phyloP scores from a whole-genome alignment of 53 echinoderm and acorn worm species.

The Holothuria scabra region DNA sequence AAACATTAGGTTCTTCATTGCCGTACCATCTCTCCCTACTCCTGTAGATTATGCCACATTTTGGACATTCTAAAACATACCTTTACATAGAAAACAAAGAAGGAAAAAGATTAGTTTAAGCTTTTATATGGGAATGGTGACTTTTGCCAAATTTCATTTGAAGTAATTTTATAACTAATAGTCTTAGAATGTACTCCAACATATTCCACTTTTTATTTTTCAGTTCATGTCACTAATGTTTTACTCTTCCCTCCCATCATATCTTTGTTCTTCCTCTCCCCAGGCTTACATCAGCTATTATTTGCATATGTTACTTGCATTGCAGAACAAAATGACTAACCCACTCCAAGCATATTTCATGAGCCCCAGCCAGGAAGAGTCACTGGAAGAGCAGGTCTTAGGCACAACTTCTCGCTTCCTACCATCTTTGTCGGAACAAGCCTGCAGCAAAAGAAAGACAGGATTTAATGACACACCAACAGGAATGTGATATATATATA shows the following conservation, averaged over 20 bases:
- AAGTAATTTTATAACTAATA: no score
- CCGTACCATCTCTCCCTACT: conserved; percentile 97
- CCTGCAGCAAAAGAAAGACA: conserved; percentile 51
- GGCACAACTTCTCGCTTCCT: conserved; percentile 79
- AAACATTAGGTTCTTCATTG: conserved; percentile 85
- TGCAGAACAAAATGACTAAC: conserved; percentile 52
- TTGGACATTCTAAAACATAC: conserved; percentile 91
- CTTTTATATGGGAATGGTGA: no score
- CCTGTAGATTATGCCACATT: conserved; percentile 92
- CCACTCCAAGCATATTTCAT: conserved; percentile 93
- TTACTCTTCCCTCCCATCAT: no score
- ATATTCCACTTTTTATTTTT: no score
- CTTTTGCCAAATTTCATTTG: no score
- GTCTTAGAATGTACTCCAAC: no score
- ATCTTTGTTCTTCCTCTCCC: no score
- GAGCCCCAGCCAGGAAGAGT: conserved; percentile 91
- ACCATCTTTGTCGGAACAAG: conserved; percentile 77
- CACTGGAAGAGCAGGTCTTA: conserved; percentile 83
- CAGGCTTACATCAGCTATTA: no score
- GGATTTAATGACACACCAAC: no score
- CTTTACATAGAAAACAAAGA: conserved; percentile 32
- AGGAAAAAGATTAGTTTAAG: neutral
- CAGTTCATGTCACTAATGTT: no score
- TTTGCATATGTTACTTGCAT: no score
- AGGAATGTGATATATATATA: no score